Percentiles rank a stretch among this genome's conserved stretches.
Evolutionary conservation across 2,888 invertebrate genomes (phyloP).

Genomic region (Gasteruption jaculator): DNA sequence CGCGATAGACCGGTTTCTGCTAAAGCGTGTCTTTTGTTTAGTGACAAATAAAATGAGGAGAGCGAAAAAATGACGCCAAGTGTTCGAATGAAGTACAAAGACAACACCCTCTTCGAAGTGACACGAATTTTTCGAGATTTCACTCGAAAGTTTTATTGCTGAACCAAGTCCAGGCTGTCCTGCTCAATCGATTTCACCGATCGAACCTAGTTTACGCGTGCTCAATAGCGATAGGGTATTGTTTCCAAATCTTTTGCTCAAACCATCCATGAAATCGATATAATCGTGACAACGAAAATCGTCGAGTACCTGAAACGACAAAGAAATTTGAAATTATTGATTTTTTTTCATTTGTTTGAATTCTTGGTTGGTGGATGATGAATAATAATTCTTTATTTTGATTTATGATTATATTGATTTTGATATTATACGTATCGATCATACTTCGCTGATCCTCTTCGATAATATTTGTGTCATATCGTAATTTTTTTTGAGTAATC

Average conservation of each 20-base stretch:
- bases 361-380: too few species aligned
- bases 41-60: too few species aligned
- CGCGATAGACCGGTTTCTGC: too few species aligned
- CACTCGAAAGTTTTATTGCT: conserved; percentile 3
- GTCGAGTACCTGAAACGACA: conserved; percentile 32
- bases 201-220: conserved; percentile 32
- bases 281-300: conserved; percentile 41
- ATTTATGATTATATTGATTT: neutral
- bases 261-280: conserved; percentile 42
- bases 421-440: too few species aligned
- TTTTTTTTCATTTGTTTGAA: conserved; percentile 2
- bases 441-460: too few species aligned
- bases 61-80: too few species aligned
- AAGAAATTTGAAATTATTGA: conserved; percentile 9
- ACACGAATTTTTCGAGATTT: neutral
- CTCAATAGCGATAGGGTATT: conserved; percentile 40
- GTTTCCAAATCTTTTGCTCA: conserved; percentile 43
- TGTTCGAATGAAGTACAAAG: too few species aligned
- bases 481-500: too few species aligned
- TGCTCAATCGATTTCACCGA: neutral
- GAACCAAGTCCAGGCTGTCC: neutral
- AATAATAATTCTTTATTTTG: too few species aligned
- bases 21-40: too few species aligned
- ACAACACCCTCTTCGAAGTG: too few species aligned
- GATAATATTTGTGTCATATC: too few species aligned